Conservation (phyloP, 2,888 invertebrate species). For the Abrostola tripartita region DNA sequence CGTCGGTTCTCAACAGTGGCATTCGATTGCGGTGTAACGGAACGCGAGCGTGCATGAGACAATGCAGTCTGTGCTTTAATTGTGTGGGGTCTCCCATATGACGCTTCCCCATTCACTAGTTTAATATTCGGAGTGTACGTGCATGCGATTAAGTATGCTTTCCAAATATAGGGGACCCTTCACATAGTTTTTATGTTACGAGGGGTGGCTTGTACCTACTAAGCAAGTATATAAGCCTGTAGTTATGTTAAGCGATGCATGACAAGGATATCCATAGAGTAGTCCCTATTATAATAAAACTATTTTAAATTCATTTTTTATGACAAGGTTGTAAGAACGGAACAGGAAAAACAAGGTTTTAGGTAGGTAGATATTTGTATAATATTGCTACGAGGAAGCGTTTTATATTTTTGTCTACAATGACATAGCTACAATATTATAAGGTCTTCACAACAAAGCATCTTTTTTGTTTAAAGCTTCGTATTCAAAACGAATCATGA, state of each 20-base stretch:
- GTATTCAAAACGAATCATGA: too few species aligned
- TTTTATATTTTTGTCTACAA: too few species aligned
- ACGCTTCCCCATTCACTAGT: constrained; percentile 83
- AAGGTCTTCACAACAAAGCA: too few species aligned
- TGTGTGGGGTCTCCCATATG: constrained; percentile 82
- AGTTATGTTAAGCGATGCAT: constrained; percentile 75
- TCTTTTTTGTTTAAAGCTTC: too few species aligned
- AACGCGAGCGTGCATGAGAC: constrained; percentile 72
- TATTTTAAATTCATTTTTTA: constrained; percentile 1
- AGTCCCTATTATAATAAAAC: constrained; percentile 13
- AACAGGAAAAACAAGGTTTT: too few species aligned
- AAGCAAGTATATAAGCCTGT: constrained; percentile 79
- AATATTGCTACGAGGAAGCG: too few species aligned
- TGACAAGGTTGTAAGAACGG: not conserved
- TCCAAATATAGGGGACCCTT: constrained; percentile 83
- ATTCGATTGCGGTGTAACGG: constrained; percentile 67
- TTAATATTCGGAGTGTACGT: constrained; percentile 84
- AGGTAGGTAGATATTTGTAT: too few species aligned
- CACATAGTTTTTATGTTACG: constrained; percentile 78
- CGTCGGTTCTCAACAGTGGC: constrained; percentile 51
- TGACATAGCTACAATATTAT: too few species aligned
- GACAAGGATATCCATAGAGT: constrained; percentile 66
- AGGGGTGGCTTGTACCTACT: constrained; percentile 81
- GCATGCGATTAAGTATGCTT: constrained; percentile 85
- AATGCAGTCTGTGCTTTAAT: constrained; percentile 77